Conservation (phyloP, 2,113 vertebrate species). For the Ursus arctos region DNA sequence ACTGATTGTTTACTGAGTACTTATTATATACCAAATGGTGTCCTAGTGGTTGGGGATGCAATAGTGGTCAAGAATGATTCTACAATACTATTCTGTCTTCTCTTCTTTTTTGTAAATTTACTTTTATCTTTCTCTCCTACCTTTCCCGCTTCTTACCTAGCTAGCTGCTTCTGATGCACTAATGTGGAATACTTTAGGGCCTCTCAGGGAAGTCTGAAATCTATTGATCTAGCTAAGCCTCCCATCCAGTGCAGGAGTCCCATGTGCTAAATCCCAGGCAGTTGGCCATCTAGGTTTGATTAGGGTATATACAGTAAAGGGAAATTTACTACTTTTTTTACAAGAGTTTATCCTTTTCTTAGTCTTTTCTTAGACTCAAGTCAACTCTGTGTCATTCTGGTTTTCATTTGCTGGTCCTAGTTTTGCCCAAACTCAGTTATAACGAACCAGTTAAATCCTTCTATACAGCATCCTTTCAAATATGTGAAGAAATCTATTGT, state of each 20-base stretch:
- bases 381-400: neutral
- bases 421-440: neutral
- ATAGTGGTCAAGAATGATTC: neutral
- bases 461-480: neutral
- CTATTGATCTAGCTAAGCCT: slow-evolving; percentile 8
- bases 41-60: neutral
- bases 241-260: neutral
- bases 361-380: slow-evolving; percentile 23
- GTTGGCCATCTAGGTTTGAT: neutral
- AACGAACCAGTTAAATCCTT: slow-evolving; percentile 12
- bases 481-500: slow-evolving; percentile 12
- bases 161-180: neutral
- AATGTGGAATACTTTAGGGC: neutral
- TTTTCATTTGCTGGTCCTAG: neutral
- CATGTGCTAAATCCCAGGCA: neutral
- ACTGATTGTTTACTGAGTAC: neutral
- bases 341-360: neutral
- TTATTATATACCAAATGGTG: neutral
- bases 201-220: slow-evolving; percentile 23
- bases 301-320: neutral
- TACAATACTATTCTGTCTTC: neutral
- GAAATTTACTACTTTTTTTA: neutral
- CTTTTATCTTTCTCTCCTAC: neutral
- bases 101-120: neutral
- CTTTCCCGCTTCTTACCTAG: neutral